These are phyloP conservation scores for Camelus bactrianus DNA, from an alignment of 2,113 vertebrate species.

Conservation along the genomic window DNA sequence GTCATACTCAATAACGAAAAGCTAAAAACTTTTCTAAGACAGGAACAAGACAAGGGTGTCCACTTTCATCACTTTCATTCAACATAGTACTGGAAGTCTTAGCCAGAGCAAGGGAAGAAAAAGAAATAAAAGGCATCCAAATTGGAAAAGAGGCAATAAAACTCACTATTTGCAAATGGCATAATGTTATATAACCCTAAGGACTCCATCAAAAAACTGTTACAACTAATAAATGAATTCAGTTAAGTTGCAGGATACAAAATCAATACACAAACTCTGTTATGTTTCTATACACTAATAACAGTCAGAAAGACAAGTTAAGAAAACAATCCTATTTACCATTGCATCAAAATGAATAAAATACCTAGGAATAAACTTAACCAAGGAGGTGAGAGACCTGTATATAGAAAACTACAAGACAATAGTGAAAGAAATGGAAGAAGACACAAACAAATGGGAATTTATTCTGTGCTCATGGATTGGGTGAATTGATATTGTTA, in stretches of 20 bases:
- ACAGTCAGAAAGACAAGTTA: neutral
- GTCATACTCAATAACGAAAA: neutral
- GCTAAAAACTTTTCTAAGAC: neutral
- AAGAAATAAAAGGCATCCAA: neutral
- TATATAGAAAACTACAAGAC: neutral
- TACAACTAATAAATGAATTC: neutral
- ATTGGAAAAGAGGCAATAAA: neutral
- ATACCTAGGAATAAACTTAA: neutral
- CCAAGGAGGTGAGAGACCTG: neutral
- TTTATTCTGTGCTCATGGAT: neutral
- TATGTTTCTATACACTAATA: neutral
- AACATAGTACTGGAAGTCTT: neutral
- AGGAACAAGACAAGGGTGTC: neutral
- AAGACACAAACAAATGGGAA: neutral
- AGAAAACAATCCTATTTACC: neutral
- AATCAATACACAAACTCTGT: neutral
- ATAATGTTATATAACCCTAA: neutral
- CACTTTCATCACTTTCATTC: neutral
- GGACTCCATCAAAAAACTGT: neutral
- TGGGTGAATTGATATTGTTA: neutral
- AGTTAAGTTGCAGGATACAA: neutral
- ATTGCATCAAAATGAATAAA: neutral
- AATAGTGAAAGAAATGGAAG: neutral
- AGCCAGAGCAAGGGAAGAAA: neutral
- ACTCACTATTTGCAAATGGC: neutral